Conservation (phyloP, 2,113 vertebrate species). For the Ariopsis seemanni region DNA sequence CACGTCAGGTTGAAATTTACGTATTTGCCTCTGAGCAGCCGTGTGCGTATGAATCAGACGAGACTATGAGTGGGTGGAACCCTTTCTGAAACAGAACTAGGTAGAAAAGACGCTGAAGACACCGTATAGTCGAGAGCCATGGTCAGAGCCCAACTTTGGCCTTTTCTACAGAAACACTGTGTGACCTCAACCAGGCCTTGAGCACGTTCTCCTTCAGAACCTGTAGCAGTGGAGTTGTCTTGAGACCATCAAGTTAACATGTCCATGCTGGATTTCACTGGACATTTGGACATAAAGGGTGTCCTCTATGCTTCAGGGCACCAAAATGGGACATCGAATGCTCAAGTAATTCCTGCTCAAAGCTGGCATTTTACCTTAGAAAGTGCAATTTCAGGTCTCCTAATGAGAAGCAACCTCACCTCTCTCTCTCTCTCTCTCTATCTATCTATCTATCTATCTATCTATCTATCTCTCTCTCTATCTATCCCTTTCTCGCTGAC, state of each 20-base stretch:
- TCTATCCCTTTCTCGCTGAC: background rate
- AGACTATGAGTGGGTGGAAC: slow-evolving; percentile 41
- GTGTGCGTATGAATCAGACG: slow-evolving; percentile 30
- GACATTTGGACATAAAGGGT: slow-evolving; percentile 32
- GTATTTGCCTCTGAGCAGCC: slow-evolving; percentile 44
- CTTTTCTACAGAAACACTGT: slow-evolving; percentile 67
- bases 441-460: background rate
- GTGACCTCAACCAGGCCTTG: slow-evolving; percentile 61
- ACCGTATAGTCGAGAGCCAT: slow-evolving; percentile 58
- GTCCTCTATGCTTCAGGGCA: slow-evolving; percentile 50
- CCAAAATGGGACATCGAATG: slow-evolving; percentile 29
- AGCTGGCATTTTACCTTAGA: slow-evolving; percentile 39
- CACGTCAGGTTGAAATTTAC: slow-evolving; percentile 29
- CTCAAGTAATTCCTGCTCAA: slow-evolving; percentile 27
- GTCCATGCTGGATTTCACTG: slow-evolving; percentile 23
- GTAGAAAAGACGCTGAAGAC: slow-evolving; percentile 56
- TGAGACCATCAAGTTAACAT: background rate
- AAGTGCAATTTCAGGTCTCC: slow-evolving; percentile 52
- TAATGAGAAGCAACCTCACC: slow-evolving; percentile 9
- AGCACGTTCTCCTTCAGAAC: slow-evolving; percentile 55
- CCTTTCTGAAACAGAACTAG: background rate
- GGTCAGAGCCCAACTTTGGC: slow-evolving; percentile 56
- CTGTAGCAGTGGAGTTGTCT: slow-evolving; percentile 58
- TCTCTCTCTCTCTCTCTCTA: background rate
- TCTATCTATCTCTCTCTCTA: background rate